Percentiles rank a stretch among this genome's conserved stretches.
Evolutionary conservation across 2,888 invertebrate species (phyloP).

Genomic region (Euspilapteryx auroguttella): DNA sequence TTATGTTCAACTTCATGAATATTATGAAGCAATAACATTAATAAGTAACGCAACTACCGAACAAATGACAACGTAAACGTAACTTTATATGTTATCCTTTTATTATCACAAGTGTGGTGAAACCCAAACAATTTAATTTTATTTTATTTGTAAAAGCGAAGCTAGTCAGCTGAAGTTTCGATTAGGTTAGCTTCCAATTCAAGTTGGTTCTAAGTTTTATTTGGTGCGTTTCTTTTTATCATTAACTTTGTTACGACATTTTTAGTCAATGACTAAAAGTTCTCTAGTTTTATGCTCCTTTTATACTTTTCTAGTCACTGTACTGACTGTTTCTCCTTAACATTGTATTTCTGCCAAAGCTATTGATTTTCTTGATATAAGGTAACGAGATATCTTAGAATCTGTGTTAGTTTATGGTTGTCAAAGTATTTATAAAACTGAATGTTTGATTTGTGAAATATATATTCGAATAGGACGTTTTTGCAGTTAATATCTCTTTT

Average conservation of each 20-base stretch:
- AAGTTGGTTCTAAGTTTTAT: conserved; percentile 18
- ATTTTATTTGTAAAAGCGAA: conserved; percentile 22
- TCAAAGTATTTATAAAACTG: conserved; percentile 24
- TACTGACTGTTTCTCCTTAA: conserved; percentile 1
- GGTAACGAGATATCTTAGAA: too few relatives aligned
- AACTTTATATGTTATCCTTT: too few relatives aligned
- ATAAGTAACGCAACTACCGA: too few relatives aligned
- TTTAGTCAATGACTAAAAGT: too few relatives aligned
- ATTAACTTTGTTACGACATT: conserved; percentile 1
- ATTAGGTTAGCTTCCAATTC: conserved; percentile 30
- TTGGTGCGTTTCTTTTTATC: too few relatives aligned
- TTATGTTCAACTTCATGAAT: neutral
- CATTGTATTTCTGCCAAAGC: too few relatives aligned
- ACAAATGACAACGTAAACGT: too few relatives aligned
- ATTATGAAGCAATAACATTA: neutral
- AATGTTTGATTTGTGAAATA: conserved; percentile 19
- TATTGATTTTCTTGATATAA: too few relatives aligned
- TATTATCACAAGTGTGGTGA: too few relatives aligned
- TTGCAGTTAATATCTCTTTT: conserved; percentile 24
- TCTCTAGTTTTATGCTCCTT: neutral
- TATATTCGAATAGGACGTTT: conserved; percentile 16
- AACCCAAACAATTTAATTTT: conserved; percentile 21
- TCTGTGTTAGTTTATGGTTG: conserved; percentile 34
- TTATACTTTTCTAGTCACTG: conserved; percentile 5
- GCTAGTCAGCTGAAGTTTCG: conserved; percentile 48